Base-by-base conservation (phyloP, 2,797 vertebrate genomes). In the Chiroxiphia lanceolata region DNA sequence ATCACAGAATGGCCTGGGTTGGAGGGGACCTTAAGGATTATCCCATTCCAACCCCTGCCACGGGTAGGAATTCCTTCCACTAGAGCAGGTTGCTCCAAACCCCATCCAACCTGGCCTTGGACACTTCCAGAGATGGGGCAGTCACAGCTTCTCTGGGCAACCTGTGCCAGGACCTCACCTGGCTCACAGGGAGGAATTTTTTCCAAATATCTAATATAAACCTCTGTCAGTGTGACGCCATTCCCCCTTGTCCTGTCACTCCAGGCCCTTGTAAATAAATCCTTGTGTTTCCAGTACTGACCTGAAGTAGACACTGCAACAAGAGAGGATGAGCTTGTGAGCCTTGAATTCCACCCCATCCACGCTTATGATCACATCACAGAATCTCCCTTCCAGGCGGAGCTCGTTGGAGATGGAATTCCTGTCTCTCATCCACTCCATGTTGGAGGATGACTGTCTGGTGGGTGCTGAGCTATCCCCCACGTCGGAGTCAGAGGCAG, bases 291-390 rank as follows among this genome's bases (percentile, higher is more conserved):
- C 75, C 40, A 25, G n/a, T 34, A 53, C 96, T 91, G 48, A 98
- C 98, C 98, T 97, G 95, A 98, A 98, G 56, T 98, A 98, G 75
- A 94, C 95, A 76, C 98, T 98, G 93, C 98, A 98, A 95, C 97
- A 98, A 70, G 98, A 98, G 42, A 98, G 97, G 91, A 98, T 97
- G 96, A 97, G 97, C 97, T 98, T 98, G 93, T 98, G 98, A 85
- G 97, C 98, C 13, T 91, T 97, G 93, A 98, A 98, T 83, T 98
- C 97, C 13, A 96, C 90, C 29, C 97, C 97, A 12, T 97, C 96
- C 87, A 97, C 98, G 14, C 97, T 97, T 95, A 98, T 97, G 77
- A 97, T 94, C 78, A 96, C 97, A 10, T 98, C 98, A 26, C 98
- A 98, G 76, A 98, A 97, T 69, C 98, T 97, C 67, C 98, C 97